Evolutionary conservation across 2,888 invertebrate species (phyloP), one percentile per base, ranked within the genome.

Genomic region (Plagodis pulveraria): DNA sequence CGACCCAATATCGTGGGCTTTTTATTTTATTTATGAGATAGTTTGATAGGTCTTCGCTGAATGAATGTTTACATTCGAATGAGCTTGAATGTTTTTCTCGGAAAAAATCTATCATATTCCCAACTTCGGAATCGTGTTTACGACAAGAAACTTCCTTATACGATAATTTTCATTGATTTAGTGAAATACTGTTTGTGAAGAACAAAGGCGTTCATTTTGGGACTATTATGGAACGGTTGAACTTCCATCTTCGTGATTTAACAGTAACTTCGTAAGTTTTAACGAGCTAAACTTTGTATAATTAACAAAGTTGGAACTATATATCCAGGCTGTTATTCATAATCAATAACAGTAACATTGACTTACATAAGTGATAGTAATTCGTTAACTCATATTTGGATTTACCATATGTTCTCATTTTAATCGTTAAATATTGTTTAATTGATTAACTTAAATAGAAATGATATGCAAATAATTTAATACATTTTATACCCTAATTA

Each of bases 11-110:
- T 78, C 80, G 78, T 78, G 73, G 81, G 76, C 78, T 81, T 84
- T 84, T 84, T 83, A 79, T 76, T 80, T 84, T 84, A 87, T 87
- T 87, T 86, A 86, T 80, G 81, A 82, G 78, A 77, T 81, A 77
- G 76, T 78, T 76, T 64, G 70, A 74, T 71, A 70, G 66, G 64
- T 73, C 61, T 73, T 74, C 69, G 70, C 68, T 69, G 71, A 74
- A 74, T 72, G 72, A 74, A 78, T 76, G 71, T 76, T 77, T 72
- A 68, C 67, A 60, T 63, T 57, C 58, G 52, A 55, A 68, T 67
- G 62, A 58, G 56, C 55, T 62, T 48, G 46, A 65, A 65, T 63
- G 55, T 62, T 53, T 51, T 59, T 64, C 52, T 63, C 53, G 10
- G 42, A 66, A 62, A 62, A 65, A 70, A 63, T 67, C 56, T 63